Conservation (phyloP, 2,113 vertebrate genomes). For the Hippocampus guttulatus region DNA sequence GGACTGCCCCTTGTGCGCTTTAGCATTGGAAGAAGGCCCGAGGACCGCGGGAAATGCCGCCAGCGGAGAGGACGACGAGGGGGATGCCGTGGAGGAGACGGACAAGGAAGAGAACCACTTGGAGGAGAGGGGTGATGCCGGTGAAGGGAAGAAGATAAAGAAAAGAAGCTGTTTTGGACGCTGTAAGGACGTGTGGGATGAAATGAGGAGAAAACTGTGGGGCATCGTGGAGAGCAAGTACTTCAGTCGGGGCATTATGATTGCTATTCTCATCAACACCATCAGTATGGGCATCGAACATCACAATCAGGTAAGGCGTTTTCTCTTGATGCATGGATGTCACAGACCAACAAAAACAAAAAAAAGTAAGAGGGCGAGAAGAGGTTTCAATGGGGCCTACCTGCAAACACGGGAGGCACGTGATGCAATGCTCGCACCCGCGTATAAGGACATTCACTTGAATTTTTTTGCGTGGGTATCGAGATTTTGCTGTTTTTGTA, state of each 20-base stretch:
- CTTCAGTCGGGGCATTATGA: slow-evolving; percentile 97
- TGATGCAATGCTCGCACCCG: not conserved
- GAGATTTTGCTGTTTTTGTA: not conserved
- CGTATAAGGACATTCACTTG: not conserved
- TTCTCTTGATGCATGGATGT: not conserved
- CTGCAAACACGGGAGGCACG: not conserved
- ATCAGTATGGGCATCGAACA: slow-evolving; percentile 99
- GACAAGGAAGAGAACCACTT: slow-evolving; percentile 65
- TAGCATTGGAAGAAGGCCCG: slow-evolving; percentile 56
- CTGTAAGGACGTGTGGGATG: slow-evolving; percentile 53
- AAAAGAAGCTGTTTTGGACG: slow-evolving; percentile 52
- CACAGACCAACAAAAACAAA: no score
- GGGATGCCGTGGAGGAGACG: slow-evolving; percentile 58
- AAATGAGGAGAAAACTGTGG: slow-evolving; percentile 84
- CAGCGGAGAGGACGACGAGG: slow-evolving; percentile 43
- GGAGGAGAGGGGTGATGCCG: slow-evolving; percentile 47
- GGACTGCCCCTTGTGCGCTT: slow-evolving; percentile 79
- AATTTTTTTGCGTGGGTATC: slow-evolving; percentile 10
- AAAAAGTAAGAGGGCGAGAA: not conserved
- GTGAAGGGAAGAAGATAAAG: slow-evolving; percentile 29
- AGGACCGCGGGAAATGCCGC: slow-evolving; percentile 21
- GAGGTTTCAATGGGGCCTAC: not conserved
- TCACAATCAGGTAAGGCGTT: slow-evolving; percentile 84
- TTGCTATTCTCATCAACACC: slow-evolving; percentile 95
- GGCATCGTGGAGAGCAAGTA: slow-evolving; percentile 98